Evolutionary conservation across 2,797 vertebrate species (phyloP).

Genomic region (Simalia tracyae): DNA sequence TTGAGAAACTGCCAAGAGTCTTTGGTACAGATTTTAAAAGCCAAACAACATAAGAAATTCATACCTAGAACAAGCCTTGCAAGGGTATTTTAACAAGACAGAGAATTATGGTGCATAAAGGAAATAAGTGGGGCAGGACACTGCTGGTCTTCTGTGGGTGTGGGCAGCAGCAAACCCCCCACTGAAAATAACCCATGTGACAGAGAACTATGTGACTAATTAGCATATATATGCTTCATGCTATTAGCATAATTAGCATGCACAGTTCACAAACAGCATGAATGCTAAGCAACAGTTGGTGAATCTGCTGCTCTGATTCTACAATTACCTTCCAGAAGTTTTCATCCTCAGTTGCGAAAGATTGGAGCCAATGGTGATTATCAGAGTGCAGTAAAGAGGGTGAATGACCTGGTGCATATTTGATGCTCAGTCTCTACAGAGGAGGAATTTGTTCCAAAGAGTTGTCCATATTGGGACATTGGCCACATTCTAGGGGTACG

Average conservation of each 20-base stretch:
- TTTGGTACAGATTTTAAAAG: background rate
- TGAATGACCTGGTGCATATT: background rate
- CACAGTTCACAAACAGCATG: background rate
- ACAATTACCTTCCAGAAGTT: background rate
- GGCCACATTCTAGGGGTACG: constrained; percentile 20
- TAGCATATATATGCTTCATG: background rate
- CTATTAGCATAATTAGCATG: constrained; percentile 7
- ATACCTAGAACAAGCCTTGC: too few species aligned
- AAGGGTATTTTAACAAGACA: background rate
- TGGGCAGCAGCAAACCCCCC: background rate
- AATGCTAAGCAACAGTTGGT: constrained; percentile 5
- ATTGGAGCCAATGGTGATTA: background rate
- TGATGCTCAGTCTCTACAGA: background rate
- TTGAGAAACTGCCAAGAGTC: background rate
- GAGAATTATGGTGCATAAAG: background rate
- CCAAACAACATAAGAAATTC: background rate
- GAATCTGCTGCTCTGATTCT: background rate
- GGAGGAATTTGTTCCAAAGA: background rate
- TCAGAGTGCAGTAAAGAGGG: background rate
- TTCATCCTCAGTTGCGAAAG: background rate
- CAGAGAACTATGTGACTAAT: background rate
- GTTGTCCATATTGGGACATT: background rate
- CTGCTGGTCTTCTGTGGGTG: background rate
- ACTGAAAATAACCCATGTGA: background rate
- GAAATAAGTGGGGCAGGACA: background rate